These are phyloP conservation scores for Argynnis bischoffii DNA, from an alignment of 2,888 invertebrate genomes.

Conservation along the genomic window DNA sequence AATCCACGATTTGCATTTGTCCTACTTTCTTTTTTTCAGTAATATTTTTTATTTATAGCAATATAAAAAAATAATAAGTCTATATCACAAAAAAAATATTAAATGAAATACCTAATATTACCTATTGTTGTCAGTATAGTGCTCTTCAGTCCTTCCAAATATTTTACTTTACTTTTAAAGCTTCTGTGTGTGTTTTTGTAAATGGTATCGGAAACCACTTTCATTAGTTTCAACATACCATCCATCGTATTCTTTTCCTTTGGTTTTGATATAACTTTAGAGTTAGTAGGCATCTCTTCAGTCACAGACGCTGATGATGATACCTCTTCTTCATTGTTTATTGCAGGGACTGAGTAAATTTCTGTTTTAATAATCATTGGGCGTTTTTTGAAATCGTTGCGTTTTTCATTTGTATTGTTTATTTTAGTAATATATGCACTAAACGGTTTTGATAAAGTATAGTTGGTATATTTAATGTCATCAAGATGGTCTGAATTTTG, in stretches of 20 bases:
- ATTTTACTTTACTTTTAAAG: slow-evolving; percentile 80
- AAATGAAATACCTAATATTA: slow-evolving; percentile 57
- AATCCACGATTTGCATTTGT: too few relatives aligned
- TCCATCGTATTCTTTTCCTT: slow-evolving; percentile 55
- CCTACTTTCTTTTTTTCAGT: too few relatives aligned
- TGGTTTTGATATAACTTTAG: slow-evolving; percentile 28
- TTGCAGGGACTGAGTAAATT: too few relatives aligned
- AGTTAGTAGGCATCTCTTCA: slow-evolving; percentile 8
- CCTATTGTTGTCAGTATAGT: slow-evolving; percentile 85
- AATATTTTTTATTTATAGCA: too few relatives aligned
- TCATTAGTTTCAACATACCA: slow-evolving; percentile 61
- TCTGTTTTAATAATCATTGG: too few relatives aligned
- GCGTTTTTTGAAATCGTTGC: too few relatives aligned
- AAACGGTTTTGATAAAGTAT: not conserved
- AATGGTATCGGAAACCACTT: slow-evolving; percentile 68
- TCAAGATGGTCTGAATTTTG: not conserved
- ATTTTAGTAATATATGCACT: not conserved
- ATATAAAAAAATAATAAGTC: not conserved
- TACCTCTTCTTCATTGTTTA: slow-evolving; percentile 19
- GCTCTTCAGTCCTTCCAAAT: slow-evolving; percentile 82
- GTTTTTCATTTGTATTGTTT: slow-evolving; percentile 3
- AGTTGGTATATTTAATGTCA: slow-evolving; percentile 1
- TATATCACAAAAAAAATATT: not conserved
- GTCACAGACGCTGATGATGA: not conserved
- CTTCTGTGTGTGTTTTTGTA: slow-evolving; percentile 64